phyloP scores from a whole-genome alignment of 2,888 invertebrate genomes.

The Clistopyga incitator region DNA sequence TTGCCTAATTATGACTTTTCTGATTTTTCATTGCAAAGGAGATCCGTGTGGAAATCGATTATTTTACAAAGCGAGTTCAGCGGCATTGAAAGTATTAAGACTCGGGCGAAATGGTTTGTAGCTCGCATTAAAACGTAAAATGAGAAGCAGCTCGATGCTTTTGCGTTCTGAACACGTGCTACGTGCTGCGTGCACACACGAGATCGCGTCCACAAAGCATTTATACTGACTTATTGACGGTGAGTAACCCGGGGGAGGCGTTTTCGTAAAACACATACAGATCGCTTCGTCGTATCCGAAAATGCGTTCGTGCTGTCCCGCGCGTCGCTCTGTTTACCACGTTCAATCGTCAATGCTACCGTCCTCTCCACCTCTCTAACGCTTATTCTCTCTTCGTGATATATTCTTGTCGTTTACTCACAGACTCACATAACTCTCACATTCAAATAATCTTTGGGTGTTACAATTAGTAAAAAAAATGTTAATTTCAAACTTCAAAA shows the following conservation, averaged over 20 bases:
- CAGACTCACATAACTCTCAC: too few species aligned
- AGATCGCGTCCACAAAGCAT: neutral
- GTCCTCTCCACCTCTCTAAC: neutral
- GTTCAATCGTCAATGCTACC: conserved; percentile 30
- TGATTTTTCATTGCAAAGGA: too few species aligned
- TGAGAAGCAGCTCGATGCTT: neutral
- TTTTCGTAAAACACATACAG: conserved; percentile 28
- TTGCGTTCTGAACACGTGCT: conserved; percentile 6
- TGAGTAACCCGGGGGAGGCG: neutral
- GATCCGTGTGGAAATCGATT: neutral
- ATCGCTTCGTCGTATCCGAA: conserved; percentile 19
- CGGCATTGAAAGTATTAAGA: neutral
- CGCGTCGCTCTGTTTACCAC: conserved; percentile 38
- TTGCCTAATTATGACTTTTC: too few species aligned
- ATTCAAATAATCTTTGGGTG: too few species aligned
- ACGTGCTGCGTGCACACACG: conserved; percentile 5
- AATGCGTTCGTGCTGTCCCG: conserved; percentile 13
- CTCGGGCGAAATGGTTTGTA: neutral
- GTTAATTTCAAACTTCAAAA: too few species aligned
- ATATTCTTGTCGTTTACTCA: too few species aligned
- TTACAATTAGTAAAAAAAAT: too few species aligned
- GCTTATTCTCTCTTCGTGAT: conserved; percentile 7
- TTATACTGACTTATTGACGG: conserved; percentile 4
- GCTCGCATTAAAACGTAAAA: conserved; percentile 7
- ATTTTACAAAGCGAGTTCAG: neutral